Conservation (phyloP, 53 echinoderm and acorn worm species). For the Echinometra lucunter region DNA sequence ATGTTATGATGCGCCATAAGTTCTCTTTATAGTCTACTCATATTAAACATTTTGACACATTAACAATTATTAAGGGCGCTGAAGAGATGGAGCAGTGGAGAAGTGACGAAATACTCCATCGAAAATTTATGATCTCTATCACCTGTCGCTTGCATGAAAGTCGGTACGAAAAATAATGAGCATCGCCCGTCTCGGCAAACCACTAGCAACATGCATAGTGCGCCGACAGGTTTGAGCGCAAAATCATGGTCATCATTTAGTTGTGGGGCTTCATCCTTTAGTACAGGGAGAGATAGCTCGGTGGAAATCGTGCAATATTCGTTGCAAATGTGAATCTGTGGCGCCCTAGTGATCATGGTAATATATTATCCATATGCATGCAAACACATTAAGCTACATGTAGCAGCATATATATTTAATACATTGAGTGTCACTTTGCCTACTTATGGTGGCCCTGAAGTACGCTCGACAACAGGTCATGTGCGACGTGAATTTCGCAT, state of each 20-base stretch:
- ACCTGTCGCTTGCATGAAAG: neutral
- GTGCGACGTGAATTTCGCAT: too few species aligned
- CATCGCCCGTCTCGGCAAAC: neutral
- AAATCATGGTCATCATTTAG: conserved; percentile 16
- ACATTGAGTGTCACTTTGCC: too few species aligned
- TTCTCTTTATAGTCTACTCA: neutral
- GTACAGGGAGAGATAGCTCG: neutral
- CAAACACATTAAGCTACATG: too few species aligned
- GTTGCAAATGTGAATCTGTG: neutral
- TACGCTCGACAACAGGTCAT: too few species aligned
- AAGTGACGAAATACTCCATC: neutral
- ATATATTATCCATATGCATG: too few species aligned
- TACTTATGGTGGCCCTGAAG: too few species aligned
- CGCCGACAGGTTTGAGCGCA: conserved; percentile 2
- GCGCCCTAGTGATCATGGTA: neutral
- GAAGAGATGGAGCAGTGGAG: neutral
- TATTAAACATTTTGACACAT: conserved; percentile 28
- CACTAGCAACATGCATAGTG: neutral
- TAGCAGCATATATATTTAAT: too few species aligned
- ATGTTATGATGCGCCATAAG: neutral
- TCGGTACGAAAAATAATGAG: neutral
- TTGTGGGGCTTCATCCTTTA: neutral
- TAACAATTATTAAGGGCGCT: neutral
- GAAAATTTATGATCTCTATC: neutral
- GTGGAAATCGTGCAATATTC: neutral